phyloP scores from a whole-genome alignment of 2,113 vertebrate species.

The Antigone vipio region DNA sequence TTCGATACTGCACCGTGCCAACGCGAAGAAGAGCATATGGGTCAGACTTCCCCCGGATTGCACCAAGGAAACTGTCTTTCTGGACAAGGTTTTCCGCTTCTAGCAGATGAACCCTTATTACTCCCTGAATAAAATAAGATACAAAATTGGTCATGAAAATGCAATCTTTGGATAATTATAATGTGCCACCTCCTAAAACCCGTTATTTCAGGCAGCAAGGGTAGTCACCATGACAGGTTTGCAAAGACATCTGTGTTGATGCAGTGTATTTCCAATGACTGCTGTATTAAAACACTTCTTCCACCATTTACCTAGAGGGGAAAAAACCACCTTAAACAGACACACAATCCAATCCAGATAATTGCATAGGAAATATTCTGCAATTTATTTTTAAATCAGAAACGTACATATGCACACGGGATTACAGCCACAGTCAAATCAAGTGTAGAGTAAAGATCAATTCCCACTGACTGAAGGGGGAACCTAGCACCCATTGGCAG shows the following conservation, averaged over 20 bases:
- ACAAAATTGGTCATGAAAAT: neutral
- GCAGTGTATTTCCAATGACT: neutral
- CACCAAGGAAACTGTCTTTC: constrained; percentile 89
- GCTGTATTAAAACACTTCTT: neutral
- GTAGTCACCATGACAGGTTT: neutral
- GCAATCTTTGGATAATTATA: neutral
- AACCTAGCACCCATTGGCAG: neutral
- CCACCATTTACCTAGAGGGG: neutral
- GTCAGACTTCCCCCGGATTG: constrained; percentile 92
- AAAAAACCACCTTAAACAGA: neutral
- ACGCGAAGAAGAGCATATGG: constrained; percentile 85
- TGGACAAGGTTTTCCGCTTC: constrained; percentile 86
- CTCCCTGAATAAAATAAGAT: constrained; percentile 78
- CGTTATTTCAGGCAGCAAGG: constrained; percentile 34
- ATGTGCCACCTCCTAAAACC: neutral
- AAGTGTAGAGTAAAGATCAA: neutral
- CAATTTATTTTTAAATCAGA: neutral
- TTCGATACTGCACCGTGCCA: constrained; percentile 79
- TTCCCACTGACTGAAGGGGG: neutral
- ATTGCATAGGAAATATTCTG: neutral
- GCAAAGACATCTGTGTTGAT: neutral
- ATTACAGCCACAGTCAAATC: neutral
- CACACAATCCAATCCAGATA: neutral
- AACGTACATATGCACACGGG: neutral
- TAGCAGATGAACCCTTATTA: constrained; percentile 86